Base-by-base conservation (phyloP, 1,140 invertebrate genomes). In the Caenorhabditis briggsae region DNA sequence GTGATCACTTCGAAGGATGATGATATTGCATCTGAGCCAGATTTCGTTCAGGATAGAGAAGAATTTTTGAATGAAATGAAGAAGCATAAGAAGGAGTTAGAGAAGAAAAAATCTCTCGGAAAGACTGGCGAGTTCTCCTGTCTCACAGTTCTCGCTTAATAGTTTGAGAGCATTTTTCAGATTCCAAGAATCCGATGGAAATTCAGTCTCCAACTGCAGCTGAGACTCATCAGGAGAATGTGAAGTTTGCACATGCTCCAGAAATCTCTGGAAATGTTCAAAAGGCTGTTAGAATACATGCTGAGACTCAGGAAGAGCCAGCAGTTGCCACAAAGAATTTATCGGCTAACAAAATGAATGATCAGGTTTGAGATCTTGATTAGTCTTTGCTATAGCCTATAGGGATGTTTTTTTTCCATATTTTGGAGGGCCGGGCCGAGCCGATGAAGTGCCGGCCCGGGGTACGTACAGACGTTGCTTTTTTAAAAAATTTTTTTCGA, bases 21-120 rank as follows among this genome's bases (percentile, higher is more conserved):
- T 48, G 88, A 89, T 41, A 82, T 85, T 43, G 84, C 88, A 18
- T 86, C 83, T 41, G 88, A 89, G 48, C 88, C 88, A 41, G 88
- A 89, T 82, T 33, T 89, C 41, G 85, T 89, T 25, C 65, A 82
- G 46, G 87, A 89, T 50, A 53, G 87, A 58, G 88, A 82, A 70
- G 50, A 85, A 5, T 87, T 84, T 65, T 16, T 82, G 23, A 59
- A 74, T 48, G 84, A 85, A 50, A 70, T 85, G 65, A 84, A 83
- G 65, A 86, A 61, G 43, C 46, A 64, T 82, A 56, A 56, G 25
- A 25, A 82, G 50, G 61, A 87, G 83, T 16, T 86, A 56, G 56
- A 82, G 58, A 55, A 82, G 53, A 82, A 82, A 20, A 89, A 70
- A 25, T n/a, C 25, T 11, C 70, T 78, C 11, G n/a, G 43, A 8